Evolutionary conservation across 2,888 invertebrate genomes (phyloP), one percentile per base, ranked within the genome.

Genomic region (Lobophora halterata): DNA sequence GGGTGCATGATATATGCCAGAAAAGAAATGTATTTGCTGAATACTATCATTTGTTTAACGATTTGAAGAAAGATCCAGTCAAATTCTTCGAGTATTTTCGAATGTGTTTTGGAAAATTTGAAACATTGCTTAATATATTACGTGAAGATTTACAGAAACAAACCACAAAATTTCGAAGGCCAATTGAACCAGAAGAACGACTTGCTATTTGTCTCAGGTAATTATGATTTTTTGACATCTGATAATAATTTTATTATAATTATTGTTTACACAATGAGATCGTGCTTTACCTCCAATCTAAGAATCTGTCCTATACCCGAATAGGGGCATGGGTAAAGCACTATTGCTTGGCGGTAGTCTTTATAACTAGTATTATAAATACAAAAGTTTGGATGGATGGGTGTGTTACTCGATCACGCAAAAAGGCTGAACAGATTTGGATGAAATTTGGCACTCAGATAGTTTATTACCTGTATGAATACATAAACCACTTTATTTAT

Each of bases 321-420:
- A n/a, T n/a, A n/a, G n/a, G n/a, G n/a, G n/a, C n/a, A n/a, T n/a
- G n/a, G 37, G 37, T 38, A 38, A 38, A 38, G 31, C 37, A 38
- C 37, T 38, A 38, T 38, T 38, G 31, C 37, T 38, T 38, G 37
- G 31, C 37, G 37, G 37, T 38, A 38, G 37, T 38, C 27, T 20
- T 28, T 35, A n/a, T n/a, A n/a, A n/a, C n/a, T n/a, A n/a, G n/a
- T n/a, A n/a, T n/a, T n/a, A n/a, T n/a, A n/a, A n/a, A n/a, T n/a
- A n/a, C n/a, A n/a, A n/a, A n/a, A n/a, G n/a, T n/a, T n/a, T n/a
- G n/a, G n/a, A n/a, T n/a, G n/a, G n/a, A n/a, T n/a, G n/a, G n/a
- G n/a, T n/a, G n/a, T n/a, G n/a, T n/a, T n/a, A n/a, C n/a, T n/a
- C n/a, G n/a, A n/a, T n/a, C n/a, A n/a, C n/a, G n/a, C n/a, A n/a